Evolutionary conservation across 2,888 invertebrate species (phyloP).

Genomic region (Scaeva pyrastri): DNA sequence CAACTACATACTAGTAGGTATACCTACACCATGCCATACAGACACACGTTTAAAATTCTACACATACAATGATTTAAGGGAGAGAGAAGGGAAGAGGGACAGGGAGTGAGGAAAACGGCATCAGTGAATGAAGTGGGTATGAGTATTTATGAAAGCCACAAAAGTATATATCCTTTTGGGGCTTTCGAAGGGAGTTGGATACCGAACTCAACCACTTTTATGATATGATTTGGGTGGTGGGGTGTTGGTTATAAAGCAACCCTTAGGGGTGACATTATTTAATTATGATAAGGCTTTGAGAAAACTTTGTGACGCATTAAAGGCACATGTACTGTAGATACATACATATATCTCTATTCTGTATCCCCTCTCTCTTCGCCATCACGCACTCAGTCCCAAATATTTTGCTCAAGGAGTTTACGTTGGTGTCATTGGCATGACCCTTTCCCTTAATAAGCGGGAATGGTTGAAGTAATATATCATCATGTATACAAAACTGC

Average conservation of each 20-base stretch:
- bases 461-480: constrained; percentile 59
- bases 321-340: background rate
- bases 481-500: constrained; percentile 37
- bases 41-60: constrained; percentile 50
- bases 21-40: too few relatives aligned
- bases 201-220: constrained; percentile 12
- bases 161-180: constrained; percentile 9
- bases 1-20: too few relatives aligned
- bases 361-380: constrained; percentile 11
- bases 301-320: constrained; percentile 52
- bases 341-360: constrained; percentile 17
- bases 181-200: background rate
- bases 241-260: constrained; percentile 33
- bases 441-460: background rate
- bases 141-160: constrained; percentile 50
- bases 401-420: constrained; percentile 28
- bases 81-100: background rate
- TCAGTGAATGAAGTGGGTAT: background rate
- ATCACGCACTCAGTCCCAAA: background rate
- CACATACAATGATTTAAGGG: background rate
- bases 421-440: constrained; percentile 8
- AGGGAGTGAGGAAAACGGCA: background rate
- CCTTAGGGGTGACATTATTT: constrained; percentile 66
- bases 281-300: constrained; percentile 66
- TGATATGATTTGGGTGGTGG: constrained; percentile 17